Conservation (phyloP, 2,888 invertebrate species). For the Nomada fabriciana region DNA sequence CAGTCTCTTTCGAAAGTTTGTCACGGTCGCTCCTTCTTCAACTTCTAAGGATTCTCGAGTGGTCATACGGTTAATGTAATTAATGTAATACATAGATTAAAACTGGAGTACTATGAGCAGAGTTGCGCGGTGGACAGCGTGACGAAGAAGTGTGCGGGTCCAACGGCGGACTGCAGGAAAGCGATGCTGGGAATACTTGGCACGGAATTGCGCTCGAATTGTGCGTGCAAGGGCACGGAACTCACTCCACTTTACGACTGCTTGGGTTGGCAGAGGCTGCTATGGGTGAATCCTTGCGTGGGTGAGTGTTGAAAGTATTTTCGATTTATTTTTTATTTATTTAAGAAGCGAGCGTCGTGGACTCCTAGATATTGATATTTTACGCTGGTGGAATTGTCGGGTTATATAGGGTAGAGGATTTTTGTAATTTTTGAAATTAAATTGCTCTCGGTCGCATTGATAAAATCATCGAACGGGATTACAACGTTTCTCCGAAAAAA, state of each 20-base stretch:
- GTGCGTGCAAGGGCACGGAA: constrained; percentile 95
- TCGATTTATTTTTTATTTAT: not conserved
- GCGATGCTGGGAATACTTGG: constrained; percentile 95
- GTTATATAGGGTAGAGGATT: too few relatives aligned
- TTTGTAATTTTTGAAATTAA: not conserved
- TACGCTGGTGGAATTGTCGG: too few relatives aligned
- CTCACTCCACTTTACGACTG: constrained; percentile 94
- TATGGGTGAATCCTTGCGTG: constrained; percentile 97
- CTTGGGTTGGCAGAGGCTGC: constrained; percentile 94
- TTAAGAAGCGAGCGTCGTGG: not conserved
- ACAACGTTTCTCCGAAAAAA: constrained; percentile 25
- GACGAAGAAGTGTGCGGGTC: constrained; percentile 95
- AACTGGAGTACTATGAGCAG: constrained; percentile 95
- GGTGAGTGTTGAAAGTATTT: constrained; percentile 87
- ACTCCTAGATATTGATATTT: too few relatives aligned
- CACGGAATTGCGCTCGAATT: constrained; percentile 94
- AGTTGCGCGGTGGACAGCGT: constrained; percentile 96
- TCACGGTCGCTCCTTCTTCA: not conserved
- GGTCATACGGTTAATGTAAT: not conserved
- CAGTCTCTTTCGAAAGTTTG: not conserved
- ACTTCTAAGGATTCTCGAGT: not conserved
- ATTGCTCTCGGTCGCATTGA: not conserved
- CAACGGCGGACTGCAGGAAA: constrained; percentile 92
- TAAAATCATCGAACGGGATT: constrained; percentile 31
- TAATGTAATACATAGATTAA: constrained; percentile 86